These are phyloP conservation scores for Actenoides hombroni DNA, from an alignment of 2,113 vertebrate genomes.

Conservation along the genomic window DNA sequence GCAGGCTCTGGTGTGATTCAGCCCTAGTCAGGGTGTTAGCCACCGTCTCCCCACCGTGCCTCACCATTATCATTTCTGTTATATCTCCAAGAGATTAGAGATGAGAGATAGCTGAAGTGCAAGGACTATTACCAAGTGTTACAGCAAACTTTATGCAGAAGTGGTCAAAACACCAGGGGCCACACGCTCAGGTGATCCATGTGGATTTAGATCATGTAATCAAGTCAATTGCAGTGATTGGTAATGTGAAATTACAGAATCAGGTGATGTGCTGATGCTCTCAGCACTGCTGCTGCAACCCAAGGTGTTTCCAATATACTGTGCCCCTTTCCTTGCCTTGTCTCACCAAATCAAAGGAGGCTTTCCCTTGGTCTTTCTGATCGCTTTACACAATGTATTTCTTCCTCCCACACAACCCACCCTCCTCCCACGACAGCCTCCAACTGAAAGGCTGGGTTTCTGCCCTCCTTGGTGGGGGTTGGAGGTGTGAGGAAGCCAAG, in stretches of 20 bases:
- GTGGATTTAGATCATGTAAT: constrained; percentile 51
- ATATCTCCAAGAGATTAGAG: constrained; percentile 40
- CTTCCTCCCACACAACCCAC: not conserved
- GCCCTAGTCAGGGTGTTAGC: constrained; percentile 23
- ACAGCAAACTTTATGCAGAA: constrained; percentile 42
- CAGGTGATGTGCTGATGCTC: constrained; percentile 6
- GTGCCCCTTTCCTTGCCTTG: not conserved
- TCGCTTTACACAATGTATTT: not conserved
- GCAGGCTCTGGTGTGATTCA: constrained; percentile 24
- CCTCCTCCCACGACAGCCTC: not conserved
- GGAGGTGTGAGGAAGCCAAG: not conserved
- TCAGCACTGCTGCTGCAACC: not conserved
- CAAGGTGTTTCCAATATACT: not conserved
- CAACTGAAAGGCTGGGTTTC: not conserved
- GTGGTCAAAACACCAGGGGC: constrained; percentile 42
- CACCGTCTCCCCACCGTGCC: constrained; percentile 35
- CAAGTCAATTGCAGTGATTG: constrained; percentile 36
- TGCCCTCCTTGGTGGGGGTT: not conserved
- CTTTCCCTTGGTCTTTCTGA: not conserved
- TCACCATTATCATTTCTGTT: constrained; percentile 62
- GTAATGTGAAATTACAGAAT: constrained; percentile 32
- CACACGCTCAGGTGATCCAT: constrained; percentile 8
- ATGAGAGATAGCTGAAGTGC: constrained; percentile 43
- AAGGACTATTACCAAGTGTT: constrained; percentile 11
- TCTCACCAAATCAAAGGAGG: not conserved